phyloP scores from a whole-genome alignment of 2,113 vertebrate species.

The Galbula dea region DNA sequence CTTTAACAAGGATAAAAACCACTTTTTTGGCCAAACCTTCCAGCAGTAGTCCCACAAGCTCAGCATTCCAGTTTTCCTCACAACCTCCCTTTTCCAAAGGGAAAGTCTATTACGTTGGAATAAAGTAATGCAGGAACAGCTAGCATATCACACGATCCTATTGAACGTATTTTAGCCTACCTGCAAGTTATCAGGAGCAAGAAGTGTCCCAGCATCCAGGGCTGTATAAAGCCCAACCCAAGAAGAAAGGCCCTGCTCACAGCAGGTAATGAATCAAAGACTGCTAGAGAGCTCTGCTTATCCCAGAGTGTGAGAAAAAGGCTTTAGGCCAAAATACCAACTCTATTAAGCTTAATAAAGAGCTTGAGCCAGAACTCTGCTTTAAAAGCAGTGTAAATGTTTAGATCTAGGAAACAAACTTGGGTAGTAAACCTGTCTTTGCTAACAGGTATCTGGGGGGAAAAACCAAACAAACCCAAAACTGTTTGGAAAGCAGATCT shows the following conservation, averaged over 20 bases:
- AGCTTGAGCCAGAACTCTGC: background rate
- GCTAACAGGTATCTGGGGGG: background rate
- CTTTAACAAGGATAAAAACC: background rate
- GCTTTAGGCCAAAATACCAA: slow-evolving; percentile 46
- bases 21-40: background rate
- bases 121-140: background rate
- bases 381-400: background rate
- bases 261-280: slow-evolving; percentile 29
- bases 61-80: background rate
- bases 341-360: slow-evolving; percentile 38
- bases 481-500: background rate
- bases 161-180: background rate
- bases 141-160: background rate
- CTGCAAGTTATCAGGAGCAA: background rate
- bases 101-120: background rate
- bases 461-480: no score
- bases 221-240: background rate
- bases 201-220: background rate
- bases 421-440: background rate
- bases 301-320: slow-evolving; percentile 3
- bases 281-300: background rate
- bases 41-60: background rate
- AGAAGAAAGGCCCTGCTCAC: background rate
- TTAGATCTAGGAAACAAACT: background rate
- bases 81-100: background rate